These are phyloP conservation scores for Craniophora ligustri DNA, from an alignment of 2,888 invertebrate species.

Conservation along the genomic window DNA sequence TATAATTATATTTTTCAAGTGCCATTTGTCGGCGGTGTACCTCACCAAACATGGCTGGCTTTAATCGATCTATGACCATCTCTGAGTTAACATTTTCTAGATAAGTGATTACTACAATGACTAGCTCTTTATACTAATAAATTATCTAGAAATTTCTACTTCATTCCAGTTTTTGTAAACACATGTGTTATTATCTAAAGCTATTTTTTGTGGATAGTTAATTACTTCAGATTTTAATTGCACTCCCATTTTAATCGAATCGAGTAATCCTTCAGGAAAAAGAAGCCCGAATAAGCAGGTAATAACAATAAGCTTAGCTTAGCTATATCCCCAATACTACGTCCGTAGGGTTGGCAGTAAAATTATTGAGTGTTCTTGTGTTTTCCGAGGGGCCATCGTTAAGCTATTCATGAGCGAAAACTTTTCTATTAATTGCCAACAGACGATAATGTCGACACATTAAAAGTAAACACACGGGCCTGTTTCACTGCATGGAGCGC, in stretches of 20 bases:
- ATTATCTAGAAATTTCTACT: slow-evolving; percentile 18
- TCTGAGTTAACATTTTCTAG: background rate
- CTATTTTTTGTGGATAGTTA: slow-evolving; percentile 17
- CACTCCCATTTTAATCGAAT: slow-evolving; percentile 12
- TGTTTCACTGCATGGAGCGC: background rate
- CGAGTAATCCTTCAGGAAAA: slow-evolving; percentile 4
- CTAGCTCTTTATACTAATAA: slow-evolving; percentile 7
- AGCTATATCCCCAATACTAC: background rate
- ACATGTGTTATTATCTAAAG: slow-evolving; percentile 29
- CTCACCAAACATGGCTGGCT: no score
- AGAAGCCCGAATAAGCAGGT: background rate
- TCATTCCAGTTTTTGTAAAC: no score
- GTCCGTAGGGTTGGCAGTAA: slow-evolving; percentile 3
- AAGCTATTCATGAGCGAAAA: slow-evolving; percentile 18
- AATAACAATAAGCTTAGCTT: slow-evolving; percentile 5
- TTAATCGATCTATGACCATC: background rate
- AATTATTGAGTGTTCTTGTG: slow-evolving; percentile 11
- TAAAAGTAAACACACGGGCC: slow-evolving; percentile 13
- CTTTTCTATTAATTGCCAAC: slow-evolving; percentile 33
- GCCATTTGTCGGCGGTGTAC: no score
- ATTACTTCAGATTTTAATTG: slow-evolving; percentile 36
- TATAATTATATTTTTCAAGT: no score
- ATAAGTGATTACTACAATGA: slow-evolving; percentile 6
- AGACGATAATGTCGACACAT: slow-evolving; percentile 16
- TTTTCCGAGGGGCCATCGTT: slow-evolving; percentile 8